Evolutionary conservation across 1,140 invertebrate genomes (phyloP).

Genomic region (Hermetia illucens): DNA sequence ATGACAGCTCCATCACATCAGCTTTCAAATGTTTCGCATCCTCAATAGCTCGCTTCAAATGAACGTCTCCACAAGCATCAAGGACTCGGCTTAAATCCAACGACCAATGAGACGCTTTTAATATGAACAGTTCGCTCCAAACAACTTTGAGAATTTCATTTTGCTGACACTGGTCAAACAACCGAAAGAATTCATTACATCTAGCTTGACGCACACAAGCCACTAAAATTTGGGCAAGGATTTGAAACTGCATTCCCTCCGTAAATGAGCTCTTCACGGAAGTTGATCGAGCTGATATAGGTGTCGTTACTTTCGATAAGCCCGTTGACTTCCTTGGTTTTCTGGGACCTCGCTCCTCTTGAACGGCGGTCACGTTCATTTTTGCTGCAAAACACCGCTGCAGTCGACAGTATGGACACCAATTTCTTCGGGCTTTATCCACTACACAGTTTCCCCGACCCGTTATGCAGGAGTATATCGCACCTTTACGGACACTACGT

Average conservation of each 20-base stretch:
- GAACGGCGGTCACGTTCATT: slow-evolving; percentile 70
- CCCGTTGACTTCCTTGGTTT: slow-evolving; percentile 28
- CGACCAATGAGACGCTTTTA: slow-evolving; percentile 44
- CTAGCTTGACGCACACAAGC: slow-evolving; percentile 37
- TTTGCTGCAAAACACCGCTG: slow-evolving; percentile 61
- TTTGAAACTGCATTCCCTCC: slow-evolving; percentile 31
- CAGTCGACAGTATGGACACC: slow-evolving; percentile 74
- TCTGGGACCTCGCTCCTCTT: slow-evolving; percentile 64
- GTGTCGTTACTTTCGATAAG: too few species aligned
- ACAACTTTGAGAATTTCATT: slow-evolving; percentile 36
- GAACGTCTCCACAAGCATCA: slow-evolving; percentile 19
- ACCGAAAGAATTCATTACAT: slow-evolving; percentile 35
- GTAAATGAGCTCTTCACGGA: too few species aligned
- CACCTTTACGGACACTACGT: slow-evolving; percentile 52
- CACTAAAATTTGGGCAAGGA: slow-evolving; percentile 40
- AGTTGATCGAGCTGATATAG: too few species aligned
- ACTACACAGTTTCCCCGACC: slow-evolving; percentile 61
- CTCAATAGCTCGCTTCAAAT: slow-evolving; percentile 18
- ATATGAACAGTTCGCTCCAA: slow-evolving; percentile 44
- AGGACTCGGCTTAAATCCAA: slow-evolving; percentile 31
- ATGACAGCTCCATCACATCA: slow-evolving; percentile 40
- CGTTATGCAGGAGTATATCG: slow-evolving; percentile 58
- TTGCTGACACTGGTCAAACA: slow-evolving; percentile 34
- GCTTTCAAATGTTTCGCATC: slow-evolving; percentile 33
- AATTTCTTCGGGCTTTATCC: slow-evolving; percentile 71